A percentile compares a stretch with the other conserved stretches of the same genome.
Conservation (phyloP, 2,888 invertebrate genomes). For the Conus canariensis region DNA sequence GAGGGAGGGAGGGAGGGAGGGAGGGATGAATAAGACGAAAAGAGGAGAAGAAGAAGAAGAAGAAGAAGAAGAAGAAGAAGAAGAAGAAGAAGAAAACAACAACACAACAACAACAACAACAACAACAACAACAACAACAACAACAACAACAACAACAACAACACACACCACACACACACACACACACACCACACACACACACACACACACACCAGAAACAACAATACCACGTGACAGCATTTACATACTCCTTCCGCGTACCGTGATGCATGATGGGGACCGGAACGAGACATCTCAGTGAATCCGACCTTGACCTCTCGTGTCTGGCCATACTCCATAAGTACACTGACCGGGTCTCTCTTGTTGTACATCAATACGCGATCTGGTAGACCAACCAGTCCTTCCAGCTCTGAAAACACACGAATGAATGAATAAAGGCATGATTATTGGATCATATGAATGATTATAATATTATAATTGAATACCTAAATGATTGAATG, state of each 20-base stretch:
- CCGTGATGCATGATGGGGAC: slow-evolving; percentile 57
- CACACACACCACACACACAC: neutral
- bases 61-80: too few species aligned
- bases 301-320: slow-evolving; percentile 55
- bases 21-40: too few species aligned
- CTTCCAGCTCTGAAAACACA: slow-evolving; percentile 45
- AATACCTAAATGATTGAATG: neutral
- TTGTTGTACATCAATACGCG: slow-evolving; percentile 52
- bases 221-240: neutral
- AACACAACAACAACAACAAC: too few species aligned
- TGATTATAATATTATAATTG: neutral
- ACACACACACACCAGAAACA: neutral
- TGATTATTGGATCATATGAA: neutral
- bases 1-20: too few species aligned
- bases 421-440: neutral
- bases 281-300: slow-evolving; percentile 52
- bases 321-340: slow-evolving; percentile 59
- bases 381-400: slow-evolving; percentile 44
- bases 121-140: too few species aligned
- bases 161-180: too few species aligned
- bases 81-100: too few species aligned
- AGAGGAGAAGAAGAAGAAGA: too few species aligned
- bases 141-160: too few species aligned
- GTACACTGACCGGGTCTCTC: slow-evolving; percentile 55
- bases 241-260: slow-evolving; percentile 14